Evolutionary conservation across 2,113 vertebrate genomes (phyloP).

Genomic region (rabbit (Oryctolagus cuniculus)): mOryCun1.1 NC_091432.1:124465501-124466000

Average conservation of each 20-base stretch:
- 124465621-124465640: background rate
- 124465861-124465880: background rate
- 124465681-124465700: background rate
- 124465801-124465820: background rate
- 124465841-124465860: background rate
- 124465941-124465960: background rate
- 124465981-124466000: background rate
- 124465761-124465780: background rate
- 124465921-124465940: background rate
- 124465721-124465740: background rate
- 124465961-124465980: background rate
- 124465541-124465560: conserved; percentile 65
- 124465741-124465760: conserved; percentile 1
- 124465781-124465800: background rate
- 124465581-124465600: background rate
- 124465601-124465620: background rate
- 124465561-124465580: background rate
- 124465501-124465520: conserved; percentile 76
- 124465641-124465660: background rate
- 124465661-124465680: background rate
- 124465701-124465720: background rate
- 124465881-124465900: background rate
- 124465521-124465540: conserved; percentile 66
- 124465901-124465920: conserved; percentile 2
- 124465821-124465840: rapidly evolving